Evolutionary conservation across 2,113 vertebrate genomes (phyloP).

Genomic region (Colistium nudipinnis): DNA sequence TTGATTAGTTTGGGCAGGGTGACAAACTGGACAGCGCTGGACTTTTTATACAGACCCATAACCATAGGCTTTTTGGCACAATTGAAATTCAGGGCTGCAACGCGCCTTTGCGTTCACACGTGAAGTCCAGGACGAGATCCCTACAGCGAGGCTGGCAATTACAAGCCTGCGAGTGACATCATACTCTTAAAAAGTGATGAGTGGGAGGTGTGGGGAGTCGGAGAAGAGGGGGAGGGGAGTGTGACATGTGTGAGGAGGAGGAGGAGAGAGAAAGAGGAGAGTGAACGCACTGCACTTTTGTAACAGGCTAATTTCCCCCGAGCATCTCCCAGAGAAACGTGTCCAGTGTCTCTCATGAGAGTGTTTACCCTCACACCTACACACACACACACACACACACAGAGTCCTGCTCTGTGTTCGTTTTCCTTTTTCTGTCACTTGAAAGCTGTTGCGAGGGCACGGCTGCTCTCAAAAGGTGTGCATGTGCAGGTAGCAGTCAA

Average conservation of each 20-base stretch:
- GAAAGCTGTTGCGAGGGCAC: constrained; percentile 42
- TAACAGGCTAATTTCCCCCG: constrained; percentile 69
- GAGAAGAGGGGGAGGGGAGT: constrained; percentile 20
- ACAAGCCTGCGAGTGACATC: constrained; percentile 50
- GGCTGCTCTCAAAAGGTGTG: constrained; percentile 49
- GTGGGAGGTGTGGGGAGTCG: constrained; percentile 36
- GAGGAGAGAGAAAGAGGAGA: constrained; percentile 24
- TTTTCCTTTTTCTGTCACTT: constrained; percentile 25
- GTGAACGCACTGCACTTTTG: constrained; percentile 39
- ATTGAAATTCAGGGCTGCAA: constrained; percentile 27
- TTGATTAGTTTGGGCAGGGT: constrained; percentile 23
- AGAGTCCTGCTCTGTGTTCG: constrained; percentile 24
- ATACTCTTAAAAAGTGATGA: constrained; percentile 47
- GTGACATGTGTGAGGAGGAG: constrained; percentile 7
- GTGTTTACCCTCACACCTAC: constrained; percentile 59
- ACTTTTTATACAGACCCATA: background rate
- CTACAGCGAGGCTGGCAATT: constrained; percentile 36
- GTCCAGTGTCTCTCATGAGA: constrained; percentile 62
- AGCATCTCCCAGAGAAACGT: constrained; percentile 65
- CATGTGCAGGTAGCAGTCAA: constrained; percentile 29
- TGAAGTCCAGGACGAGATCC: constrained; percentile 51
- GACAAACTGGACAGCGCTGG: constrained; percentile 14
- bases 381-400: constrained; percentile 39
- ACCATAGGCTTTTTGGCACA: background rate
- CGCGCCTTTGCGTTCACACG: constrained; percentile 18